phyloP scores from a whole-genome alignment of 1,140 invertebrate species.

The Dendroctonus valens region DNA sequence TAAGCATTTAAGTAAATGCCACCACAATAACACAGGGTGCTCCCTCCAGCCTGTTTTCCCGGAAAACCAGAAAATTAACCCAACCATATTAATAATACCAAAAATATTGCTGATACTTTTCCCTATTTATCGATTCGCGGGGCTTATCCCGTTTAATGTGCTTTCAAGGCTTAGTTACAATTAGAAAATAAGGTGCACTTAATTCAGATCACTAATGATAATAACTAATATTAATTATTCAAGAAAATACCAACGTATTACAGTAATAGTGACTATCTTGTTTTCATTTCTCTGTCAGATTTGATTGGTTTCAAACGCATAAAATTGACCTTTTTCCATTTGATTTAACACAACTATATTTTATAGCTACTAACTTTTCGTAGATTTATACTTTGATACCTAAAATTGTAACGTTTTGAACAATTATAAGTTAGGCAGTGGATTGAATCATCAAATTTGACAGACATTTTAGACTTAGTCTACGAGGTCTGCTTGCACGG shows the following conservation, averaged over 20 bases:
- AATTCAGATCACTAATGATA: slow-evolving; percentile 36
- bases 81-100: slow-evolving; percentile 35
- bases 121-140: slow-evolving; percentile 31
- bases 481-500: slow-evolving; percentile 1
- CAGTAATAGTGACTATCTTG: background rate
- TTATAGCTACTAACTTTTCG: no score
- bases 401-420: no score
- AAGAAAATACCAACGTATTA: slow-evolving; percentile 3
- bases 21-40: slow-evolving; percentile 7
- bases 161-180: slow-evolving; percentile 46
- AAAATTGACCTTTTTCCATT: no score
- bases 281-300: no score
- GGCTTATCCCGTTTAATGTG: slow-evolving; percentile 34
- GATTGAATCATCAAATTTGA: background rate
- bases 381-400: no score
- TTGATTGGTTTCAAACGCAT: no score
- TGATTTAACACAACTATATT: no score
- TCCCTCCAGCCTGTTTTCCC: background rate
- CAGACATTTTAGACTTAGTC: slow-evolving; percentile 11
- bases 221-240: slow-evolving; percentile 32
- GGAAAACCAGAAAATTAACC: slow-evolving; percentile 13
- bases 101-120: slow-evolving; percentile 45
- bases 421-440: no score
- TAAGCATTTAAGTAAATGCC: slow-evolving; percentile 9
- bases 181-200: slow-evolving; percentile 48